Evolutionary conservation across 2,797 vertebrate species (phyloP).

Genomic region (Betta splendens): DNA sequence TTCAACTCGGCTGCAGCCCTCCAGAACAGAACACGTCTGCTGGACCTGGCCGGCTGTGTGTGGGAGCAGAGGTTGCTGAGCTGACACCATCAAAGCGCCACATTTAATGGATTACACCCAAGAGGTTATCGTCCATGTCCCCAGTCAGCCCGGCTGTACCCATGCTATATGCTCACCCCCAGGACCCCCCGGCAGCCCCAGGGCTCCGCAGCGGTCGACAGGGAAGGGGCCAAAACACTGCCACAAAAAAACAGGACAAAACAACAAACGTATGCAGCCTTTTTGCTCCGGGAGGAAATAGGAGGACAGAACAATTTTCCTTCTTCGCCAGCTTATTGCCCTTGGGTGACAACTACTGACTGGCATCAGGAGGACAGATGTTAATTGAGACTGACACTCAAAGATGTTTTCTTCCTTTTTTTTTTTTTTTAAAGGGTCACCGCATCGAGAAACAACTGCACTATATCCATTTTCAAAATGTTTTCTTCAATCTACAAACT

Average conservation of each 20-base stretch:
- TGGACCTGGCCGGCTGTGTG: slow-evolving; percentile 33
- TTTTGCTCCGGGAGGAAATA: slow-evolving; percentile 51
- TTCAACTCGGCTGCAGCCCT: slow-evolving; percentile 25
- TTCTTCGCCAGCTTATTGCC: slow-evolving; percentile 50
- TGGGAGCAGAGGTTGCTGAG: slow-evolving; percentile 25
- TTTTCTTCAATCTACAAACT: slow-evolving; percentile 40
- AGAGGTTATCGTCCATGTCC: slow-evolving; percentile 59
- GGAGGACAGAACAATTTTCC: slow-evolving; percentile 47
- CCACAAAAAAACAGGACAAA: slow-evolving; percentile 8
- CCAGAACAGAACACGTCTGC: slow-evolving; percentile 21
- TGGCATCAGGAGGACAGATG: slow-evolving; percentile 60
- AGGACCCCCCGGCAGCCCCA: too few relatives aligned
- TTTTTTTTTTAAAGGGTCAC: slow-evolving; percentile 52
- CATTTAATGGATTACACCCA: slow-evolving; percentile 58
- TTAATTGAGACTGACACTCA: slow-evolving; percentile 65
- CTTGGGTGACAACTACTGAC: slow-evolving; percentile 59
- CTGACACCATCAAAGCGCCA: slow-evolving; percentile 50
- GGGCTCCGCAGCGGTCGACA: slow-evolving; percentile 55
- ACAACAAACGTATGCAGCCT: slow-evolving; percentile 34
- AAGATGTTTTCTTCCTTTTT: slow-evolving; percentile 26
- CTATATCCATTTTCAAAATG: slow-evolving; percentile 58
- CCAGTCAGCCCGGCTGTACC: slow-evolving; percentile 43
- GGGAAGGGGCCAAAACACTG: slow-evolving; percentile 47
- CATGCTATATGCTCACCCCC: slow-evolving; percentile 44
- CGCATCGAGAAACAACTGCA: slow-evolving; percentile 49